phyloP scores from a whole-genome alignment of 2,797 vertebrate genomes.

The Potorous gilbertii region DNA sequence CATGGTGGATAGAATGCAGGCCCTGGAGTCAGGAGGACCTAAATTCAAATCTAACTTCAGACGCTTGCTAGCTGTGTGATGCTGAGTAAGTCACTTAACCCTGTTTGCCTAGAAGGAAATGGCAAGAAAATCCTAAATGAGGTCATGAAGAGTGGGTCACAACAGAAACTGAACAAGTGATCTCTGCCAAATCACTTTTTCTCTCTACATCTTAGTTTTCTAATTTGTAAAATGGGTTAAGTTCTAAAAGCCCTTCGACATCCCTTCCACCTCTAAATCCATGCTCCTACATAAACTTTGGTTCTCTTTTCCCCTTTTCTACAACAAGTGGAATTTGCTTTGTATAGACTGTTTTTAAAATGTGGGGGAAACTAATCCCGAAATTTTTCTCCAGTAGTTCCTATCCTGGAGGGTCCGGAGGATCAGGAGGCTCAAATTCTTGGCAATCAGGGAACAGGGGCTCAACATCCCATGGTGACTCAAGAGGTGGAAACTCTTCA shows the following conservation, averaged over 20 bases:
- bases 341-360: background rate
- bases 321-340: background rate
- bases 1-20: background rate
- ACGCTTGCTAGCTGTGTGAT: background rate
- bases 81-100: background rate
- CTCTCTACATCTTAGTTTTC: background rate
- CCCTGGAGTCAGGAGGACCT: background rate
- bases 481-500: constrained; percentile 54
- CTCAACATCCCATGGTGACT: background rate
- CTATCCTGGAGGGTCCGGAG: constrained; percentile 34
- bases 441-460: constrained; percentile 42
- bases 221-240: background rate
- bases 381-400: constrained; percentile 44
- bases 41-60: background rate
- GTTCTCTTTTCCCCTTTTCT: background rate
- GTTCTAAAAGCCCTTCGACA: background rate
- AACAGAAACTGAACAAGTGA: background rate
- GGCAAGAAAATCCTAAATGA: background rate
- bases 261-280: background rate
- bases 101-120: background rate
- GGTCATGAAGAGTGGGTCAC: background rate
- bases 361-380: background rate
- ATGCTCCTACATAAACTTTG: background rate
- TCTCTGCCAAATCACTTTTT: background rate
- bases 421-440: constrained; percentile 34